Evolutionary conservation across 1,140 invertebrate genomes (phyloP).

Genomic region (Drosophila kanapiae): DNA sequence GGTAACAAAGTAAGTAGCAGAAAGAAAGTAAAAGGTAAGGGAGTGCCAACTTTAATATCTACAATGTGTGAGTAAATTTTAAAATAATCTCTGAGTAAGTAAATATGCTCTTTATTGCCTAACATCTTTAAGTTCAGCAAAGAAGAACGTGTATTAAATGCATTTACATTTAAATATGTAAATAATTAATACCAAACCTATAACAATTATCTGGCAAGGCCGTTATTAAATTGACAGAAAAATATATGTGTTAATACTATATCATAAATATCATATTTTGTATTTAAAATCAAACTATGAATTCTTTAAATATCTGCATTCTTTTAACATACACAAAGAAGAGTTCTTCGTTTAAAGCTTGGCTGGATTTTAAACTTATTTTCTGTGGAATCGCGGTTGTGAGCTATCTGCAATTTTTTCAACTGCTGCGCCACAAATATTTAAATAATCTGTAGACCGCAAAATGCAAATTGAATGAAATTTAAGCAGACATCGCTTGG

Average conservation of each 20-base stretch:
- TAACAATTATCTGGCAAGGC: neutral
- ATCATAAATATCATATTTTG: neutral
- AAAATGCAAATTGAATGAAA: conserved; percentile 67
- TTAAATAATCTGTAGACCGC: conserved; percentile 59
- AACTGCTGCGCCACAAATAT: conserved; percentile 42
- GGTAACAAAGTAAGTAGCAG: conserved; percentile 23
- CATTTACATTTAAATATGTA: too few relatives aligned
- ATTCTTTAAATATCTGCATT: neutral
- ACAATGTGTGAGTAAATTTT: neutral
- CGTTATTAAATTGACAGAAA: too few relatives aligned
- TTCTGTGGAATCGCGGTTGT: neutral
- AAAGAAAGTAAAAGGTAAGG: neutral
- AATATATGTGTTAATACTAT: neutral
- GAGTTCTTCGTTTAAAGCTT: too few relatives aligned
- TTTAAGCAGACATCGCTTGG: conserved; percentile 38
- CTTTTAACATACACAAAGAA: too few relatives aligned
- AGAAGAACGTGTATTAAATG: too few relatives aligned
- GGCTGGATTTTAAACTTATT: conserved; percentile 1
- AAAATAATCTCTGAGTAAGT: neutral
- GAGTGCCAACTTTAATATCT: neutral
- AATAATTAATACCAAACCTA: too few relatives aligned
- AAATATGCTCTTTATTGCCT: too few relatives aligned
- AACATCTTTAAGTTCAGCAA: too few relatives aligned
- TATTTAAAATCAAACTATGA: neutral
- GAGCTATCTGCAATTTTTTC: conserved; percentile 3